Conservation (phyloP, 1,140 invertebrate genomes). For the Caenorhabditis inopinata region DNA sequence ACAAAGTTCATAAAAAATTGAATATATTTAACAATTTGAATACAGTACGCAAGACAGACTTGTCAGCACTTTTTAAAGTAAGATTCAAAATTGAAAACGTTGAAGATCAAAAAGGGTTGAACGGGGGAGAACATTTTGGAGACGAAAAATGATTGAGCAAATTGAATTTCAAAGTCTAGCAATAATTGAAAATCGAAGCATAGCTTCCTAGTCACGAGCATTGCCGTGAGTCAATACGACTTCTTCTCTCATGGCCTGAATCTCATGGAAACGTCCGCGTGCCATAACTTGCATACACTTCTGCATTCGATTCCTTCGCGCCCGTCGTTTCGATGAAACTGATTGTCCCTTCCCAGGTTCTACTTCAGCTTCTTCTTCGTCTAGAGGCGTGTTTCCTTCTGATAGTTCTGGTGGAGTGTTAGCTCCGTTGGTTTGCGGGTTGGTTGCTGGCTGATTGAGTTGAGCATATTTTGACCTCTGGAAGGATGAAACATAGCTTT, state of each 20-base stretch:
- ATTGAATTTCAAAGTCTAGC: slow-evolving; percentile 5
- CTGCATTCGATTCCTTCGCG: slow-evolving; percentile 54
- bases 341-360: slow-evolving; percentile 34
- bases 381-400: background rate
- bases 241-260: slow-evolving; percentile 58
- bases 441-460: background rate
- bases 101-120: slow-evolving; percentile 23
- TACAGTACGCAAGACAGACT: background rate
- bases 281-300: slow-evolving; percentile 58
- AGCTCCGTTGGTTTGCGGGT: background rate
- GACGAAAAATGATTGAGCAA: slow-evolving; percentile 15
- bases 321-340: slow-evolving; percentile 37
- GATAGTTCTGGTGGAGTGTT: background rate
- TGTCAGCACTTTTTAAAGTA: background rate
- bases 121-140: slow-evolving; percentile 17
- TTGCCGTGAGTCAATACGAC: background rate
- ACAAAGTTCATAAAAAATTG: slow-evolving; percentile 33
- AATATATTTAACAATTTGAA: background rate
- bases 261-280: slow-evolving; percentile 61
- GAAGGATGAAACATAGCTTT: background rate
- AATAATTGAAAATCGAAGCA: background rate
- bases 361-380: slow-evolving; percentile 16
- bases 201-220: background rate
- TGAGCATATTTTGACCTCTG: slow-evolving; percentile 22
- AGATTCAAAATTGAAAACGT: background rate